These are phyloP conservation scores for Idaea straminata DNA, from an alignment of 2,888 invertebrate genomes.

Conservation along the genomic window DNA sequence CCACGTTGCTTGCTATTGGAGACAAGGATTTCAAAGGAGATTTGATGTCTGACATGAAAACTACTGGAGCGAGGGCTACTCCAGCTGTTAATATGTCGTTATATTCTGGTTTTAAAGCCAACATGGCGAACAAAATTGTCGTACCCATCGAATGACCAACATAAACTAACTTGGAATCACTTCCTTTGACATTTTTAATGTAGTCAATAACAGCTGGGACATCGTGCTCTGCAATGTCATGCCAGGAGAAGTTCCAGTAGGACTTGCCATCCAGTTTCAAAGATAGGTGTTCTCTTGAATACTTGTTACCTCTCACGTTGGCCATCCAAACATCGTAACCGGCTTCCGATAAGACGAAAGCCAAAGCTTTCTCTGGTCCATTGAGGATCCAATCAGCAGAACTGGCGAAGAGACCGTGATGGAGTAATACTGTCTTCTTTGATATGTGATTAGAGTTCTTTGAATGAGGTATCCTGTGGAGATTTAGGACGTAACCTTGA, in stretches of 20 bases:
- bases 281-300: slow-evolving; percentile 83
- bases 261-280: slow-evolving; percentile 76
- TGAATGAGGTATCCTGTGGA: slow-evolving; percentile 88
- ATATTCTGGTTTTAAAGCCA: slow-evolving; percentile 83
- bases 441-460: slow-evolving; percentile 50
- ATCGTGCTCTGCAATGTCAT: slow-evolving; percentile 93
- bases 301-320: slow-evolving; percentile 90
- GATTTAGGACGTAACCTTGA: slow-evolving; percentile 89
- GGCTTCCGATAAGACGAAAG: slow-evolving; percentile 83
- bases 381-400: slow-evolving; percentile 89
- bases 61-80: slow-evolving; percentile 85
- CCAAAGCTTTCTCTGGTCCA: slow-evolving; percentile 83
- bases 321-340: slow-evolving; percentile 92
- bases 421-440: slow-evolving; percentile 80
- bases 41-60: slow-evolving; percentile 81
- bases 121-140: slow-evolving; percentile 86
- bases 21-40: slow-evolving; percentile 85
- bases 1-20: slow-evolving; percentile 80
- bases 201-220: slow-evolving; percentile 92
- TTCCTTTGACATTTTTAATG: slow-evolving; percentile 54
- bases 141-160: slow-evolving; percentile 96
- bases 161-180: slow-evolving; percentile 77
- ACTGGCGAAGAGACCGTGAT: slow-evolving; percentile 90
- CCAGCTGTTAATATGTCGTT: slow-evolving; percentile 83
- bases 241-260: slow-evolving; percentile 90